Evolutionary conservation across 2,888 invertebrate genomes (phyloP).

Genomic region (Lithophane ornitopus): DNA sequence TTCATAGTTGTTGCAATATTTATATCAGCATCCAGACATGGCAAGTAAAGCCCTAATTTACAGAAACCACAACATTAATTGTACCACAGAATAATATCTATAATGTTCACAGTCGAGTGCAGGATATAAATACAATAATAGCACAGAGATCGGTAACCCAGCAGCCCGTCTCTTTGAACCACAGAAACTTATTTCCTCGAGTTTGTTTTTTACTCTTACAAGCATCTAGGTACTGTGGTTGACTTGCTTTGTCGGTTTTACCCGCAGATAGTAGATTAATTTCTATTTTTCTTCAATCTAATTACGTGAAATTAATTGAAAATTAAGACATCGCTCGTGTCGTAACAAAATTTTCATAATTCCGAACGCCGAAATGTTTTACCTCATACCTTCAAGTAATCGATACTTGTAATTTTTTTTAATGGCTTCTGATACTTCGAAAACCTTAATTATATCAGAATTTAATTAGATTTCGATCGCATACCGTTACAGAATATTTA

Average conservation of each 20-base stretch:
- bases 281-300: background rate
- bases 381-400: background rate
- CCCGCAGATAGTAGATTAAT: constrained; percentile 16
- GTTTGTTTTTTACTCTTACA: constrained; percentile 30
- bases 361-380: background rate
- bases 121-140: constrained; percentile 21
- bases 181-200: constrained; percentile 33
- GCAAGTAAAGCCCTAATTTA: background rate
- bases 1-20: too few species aligned
- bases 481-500: constrained; percentile 33
- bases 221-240: background rate
- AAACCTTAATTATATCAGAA: constrained; percentile 3
- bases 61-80: constrained; percentile 20
- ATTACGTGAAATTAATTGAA: background rate
- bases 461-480: constrained; percentile 31
- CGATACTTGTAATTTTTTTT: background rate
- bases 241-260: constrained; percentile 33
- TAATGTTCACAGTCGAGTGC: constrained; percentile 1
- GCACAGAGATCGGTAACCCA: constrained; percentile 11
- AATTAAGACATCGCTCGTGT: background rate
- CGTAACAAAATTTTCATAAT: background rate
- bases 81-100: background rate
- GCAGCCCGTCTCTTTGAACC: constrained; percentile 22
- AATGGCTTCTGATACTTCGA: constrained; percentile 18
- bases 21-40: background rate